Evolutionary conservation across 2,888 invertebrate genomes (phyloP), one percentile per base, ranked within the genome.

Genomic region (Synanthedon vespiformis): DNA sequence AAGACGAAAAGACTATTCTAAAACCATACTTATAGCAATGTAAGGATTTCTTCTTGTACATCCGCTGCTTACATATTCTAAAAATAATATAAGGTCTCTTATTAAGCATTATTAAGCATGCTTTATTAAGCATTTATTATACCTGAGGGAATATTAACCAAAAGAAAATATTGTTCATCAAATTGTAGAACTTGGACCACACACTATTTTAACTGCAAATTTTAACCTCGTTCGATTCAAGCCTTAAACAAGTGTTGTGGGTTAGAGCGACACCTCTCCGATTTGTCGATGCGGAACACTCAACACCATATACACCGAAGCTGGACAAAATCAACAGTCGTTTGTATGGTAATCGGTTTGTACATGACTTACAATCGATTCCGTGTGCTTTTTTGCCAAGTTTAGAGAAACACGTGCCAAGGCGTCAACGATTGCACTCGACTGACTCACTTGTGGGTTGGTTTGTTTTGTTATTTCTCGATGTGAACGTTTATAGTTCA

Each of bases 321-420:
- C 10, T 22, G 12, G 48, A 52, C 51, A 51, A 22, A 41, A 53
- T 54, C 55, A 52, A 48, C 50, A 49, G 54, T 53, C 57, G 59
- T 63, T 69, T 68, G 64, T 68, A 63, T 63, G 65, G 61, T 62
- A 64, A 64, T 51, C 52, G 48, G 16, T 48, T 3, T 44, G 22
- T 16, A 16, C 34, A 47, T 53, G 50, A 50, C 47, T 47, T 48
- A 53, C 47, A 22, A 11, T 14, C 50, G 50, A 40, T 50, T 40
- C 14, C 50, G 13, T 50, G 50, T 14, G 41, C 10, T 50, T 41
- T n/a, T 51, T 60, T 57, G 51, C 69, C 62, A 58, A 62, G 57
- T 69, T 61, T 51, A 58, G 60, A 55, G 48, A 62, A 34, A 60
- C 64, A 61, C 61, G 62, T 61, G 61, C 57, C 51, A 40, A 44